These are phyloP conservation scores for Hirtodrosophila trivittata DNA, from an alignment of 2,888 invertebrate species.

Conservation along the genomic window DNA sequence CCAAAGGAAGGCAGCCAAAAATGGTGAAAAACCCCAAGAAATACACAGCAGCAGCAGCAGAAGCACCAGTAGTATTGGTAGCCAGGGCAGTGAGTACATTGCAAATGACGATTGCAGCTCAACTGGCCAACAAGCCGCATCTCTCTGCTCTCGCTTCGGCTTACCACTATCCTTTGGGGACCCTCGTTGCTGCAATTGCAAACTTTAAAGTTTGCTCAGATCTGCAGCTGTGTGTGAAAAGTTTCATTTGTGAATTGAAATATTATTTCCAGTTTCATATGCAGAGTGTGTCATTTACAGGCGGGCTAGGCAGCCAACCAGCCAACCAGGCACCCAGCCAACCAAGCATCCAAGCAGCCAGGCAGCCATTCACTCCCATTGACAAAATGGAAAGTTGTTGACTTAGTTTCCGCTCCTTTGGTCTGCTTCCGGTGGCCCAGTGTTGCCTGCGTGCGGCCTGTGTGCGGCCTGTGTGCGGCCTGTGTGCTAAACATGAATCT, in stretches of 20 bases:
- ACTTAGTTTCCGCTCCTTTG: slow-evolving; percentile 66
- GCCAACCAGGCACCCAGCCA: slow-evolving; percentile 20
- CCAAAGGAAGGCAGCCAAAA: slow-evolving; percentile 63
- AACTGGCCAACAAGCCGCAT: slow-evolving; percentile 27
- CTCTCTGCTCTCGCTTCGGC: slow-evolving; percentile 26
- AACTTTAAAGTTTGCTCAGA: slow-evolving; percentile 67
- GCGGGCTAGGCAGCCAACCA: slow-evolving; percentile 21
- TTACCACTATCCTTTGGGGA: slow-evolving; percentile 64
- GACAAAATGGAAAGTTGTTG: slow-evolving; percentile 78
- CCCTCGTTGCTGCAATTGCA: slow-evolving; percentile 52
- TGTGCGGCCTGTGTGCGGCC: neutral
- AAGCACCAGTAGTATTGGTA: neutral
- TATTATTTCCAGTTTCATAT: slow-evolving; percentile 72
- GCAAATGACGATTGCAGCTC: slow-evolving; percentile 71
- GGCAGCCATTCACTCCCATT: slow-evolving; percentile 44
- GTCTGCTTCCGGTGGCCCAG: slow-evolving; percentile 32
- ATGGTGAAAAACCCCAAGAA: slow-evolving; percentile 57
- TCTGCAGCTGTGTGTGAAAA: slow-evolving; percentile 60
- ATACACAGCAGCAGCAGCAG: slow-evolving; percentile 33
- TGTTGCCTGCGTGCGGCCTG: slow-evolving; percentile 16
- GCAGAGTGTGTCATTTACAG: slow-evolving; percentile 71
- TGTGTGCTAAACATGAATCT: neutral
- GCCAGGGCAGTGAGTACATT: slow-evolving; percentile 20
- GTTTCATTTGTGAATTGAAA: slow-evolving; percentile 78
- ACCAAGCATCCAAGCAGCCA: slow-evolving; percentile 33